Base-by-base conservation (phyloP, 2,888 invertebrate species). In the Cyaniris semiargus region DNA sequence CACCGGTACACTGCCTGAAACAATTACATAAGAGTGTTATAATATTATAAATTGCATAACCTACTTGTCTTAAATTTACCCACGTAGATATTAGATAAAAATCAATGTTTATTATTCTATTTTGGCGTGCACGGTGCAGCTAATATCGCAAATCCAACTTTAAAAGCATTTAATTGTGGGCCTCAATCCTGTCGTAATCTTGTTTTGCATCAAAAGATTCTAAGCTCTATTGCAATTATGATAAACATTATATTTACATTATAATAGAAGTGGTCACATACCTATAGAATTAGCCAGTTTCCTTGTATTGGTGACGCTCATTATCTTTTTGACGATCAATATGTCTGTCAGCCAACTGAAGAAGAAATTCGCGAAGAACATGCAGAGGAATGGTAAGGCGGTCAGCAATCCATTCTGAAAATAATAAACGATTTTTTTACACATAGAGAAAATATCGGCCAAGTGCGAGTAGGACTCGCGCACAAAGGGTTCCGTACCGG, bases 281-380 rank as follows among this genome's bases (percentile, higher is more conserved):
- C 96, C 96, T 58, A 96, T 92, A 2, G 95, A 94, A 81, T 96
- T 96, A 81, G 95, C 95, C 15, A 96, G 87, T 88, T 96, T 96
- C 81, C 96, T 94, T 0, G 95, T 94, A 0, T 89, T 86, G 13
- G 94, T 90, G n/a, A 95, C 87, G 1, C 90, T 89, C 1, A 95
- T 82, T 81, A 94, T 88, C 4, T 94, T 90, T 44, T 88, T 94
- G 70, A 89, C 94, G n/a, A 96, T 93, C 0, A 95, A 86, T 74
- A 92, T 84, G 83, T 97, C 96, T 0, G 96, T 95, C 56, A 95
- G 83, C 66, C 92, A 94, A 15, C 97, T 96, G 87, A 96, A 95
- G 0, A 96, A 92, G 81, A 97, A 96, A 82, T 96, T 96, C 75
- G 96, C 86, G 18, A 96, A 79, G 94, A 96, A 97, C 91, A 97